Conservation (phyloP, 2,113 vertebrate species). For the Lanius collurio region DNA sequence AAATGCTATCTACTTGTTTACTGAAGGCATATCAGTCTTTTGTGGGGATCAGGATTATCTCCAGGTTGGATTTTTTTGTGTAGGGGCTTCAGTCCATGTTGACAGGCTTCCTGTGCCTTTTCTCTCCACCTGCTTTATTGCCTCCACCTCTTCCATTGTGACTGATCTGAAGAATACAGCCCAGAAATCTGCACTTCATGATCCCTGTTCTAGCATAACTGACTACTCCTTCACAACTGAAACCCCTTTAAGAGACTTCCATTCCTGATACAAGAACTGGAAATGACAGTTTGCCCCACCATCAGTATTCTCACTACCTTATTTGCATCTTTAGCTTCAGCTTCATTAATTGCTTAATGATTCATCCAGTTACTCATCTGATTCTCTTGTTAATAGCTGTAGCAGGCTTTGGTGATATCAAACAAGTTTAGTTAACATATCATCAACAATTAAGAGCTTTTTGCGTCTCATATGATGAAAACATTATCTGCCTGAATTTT, state of each 20-base stretch:
- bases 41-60: neutral
- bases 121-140: neutral
- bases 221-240: neutral
- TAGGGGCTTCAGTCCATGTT: neutral
- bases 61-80: neutral
- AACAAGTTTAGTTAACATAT: conserved; percentile 38
- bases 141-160: neutral
- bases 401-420: conserved; percentile 12
- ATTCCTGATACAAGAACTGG: neutral
- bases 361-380: conserved; percentile 26
- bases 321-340: conserved; percentile 36
- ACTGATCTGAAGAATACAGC: neutral
- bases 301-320: neutral
- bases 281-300: neutral
- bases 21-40: neutral
- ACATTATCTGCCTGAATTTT: neutral
- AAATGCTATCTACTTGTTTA: neutral
- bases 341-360: conserved; percentile 49
- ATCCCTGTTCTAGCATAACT: neutral
- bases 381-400: conserved; percentile 27
- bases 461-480: neutral
- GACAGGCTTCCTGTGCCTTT: neutral
- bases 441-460: neutral
- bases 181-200: neutral
- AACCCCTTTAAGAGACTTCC: neutral